Evolutionary conservation across 92 coral and sea anemone species (phyloP).

Genomic region (Parazoanthus swiftii): DNA sequence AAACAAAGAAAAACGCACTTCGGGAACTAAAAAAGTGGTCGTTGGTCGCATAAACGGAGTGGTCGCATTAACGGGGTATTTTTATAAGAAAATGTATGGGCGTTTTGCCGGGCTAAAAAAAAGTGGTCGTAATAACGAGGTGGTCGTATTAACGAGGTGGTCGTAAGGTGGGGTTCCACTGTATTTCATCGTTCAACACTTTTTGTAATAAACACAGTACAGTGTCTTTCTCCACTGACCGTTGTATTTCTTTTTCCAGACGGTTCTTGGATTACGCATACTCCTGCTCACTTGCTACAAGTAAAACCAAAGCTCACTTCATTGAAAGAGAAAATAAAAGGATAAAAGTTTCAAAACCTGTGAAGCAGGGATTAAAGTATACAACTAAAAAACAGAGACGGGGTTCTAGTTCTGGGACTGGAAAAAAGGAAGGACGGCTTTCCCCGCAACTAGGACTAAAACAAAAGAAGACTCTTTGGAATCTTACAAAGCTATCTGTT

Average conservation of each 20-base stretch:
- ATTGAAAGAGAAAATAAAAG: not conserved
- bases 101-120: no score
- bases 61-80: no score
- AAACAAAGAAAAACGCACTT: no score
- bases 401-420: not conserved
- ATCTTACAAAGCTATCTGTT: not conserved
- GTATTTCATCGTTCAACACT: no score
- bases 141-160: no score
- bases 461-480: not conserved
- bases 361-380: slow-evolving; percentile 57
- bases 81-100: no score
- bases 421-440: not conserved
- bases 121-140: no score
- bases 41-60: no score
- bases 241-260: slow-evolving; percentile 40
- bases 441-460: not conserved
- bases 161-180: no score
- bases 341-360: slow-evolving; percentile 35
- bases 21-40: no score
- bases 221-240: not conserved
- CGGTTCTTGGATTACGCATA: slow-evolving; percentile 64
- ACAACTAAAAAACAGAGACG: not conserved
- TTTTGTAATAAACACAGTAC: no score
- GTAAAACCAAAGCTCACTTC: slow-evolving; percentile 9
- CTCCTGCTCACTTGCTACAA: slow-evolving; percentile 58